Base-by-base conservation (phyloP, 1,140 invertebrate species). In the Ylistrum balloti region DNA sequence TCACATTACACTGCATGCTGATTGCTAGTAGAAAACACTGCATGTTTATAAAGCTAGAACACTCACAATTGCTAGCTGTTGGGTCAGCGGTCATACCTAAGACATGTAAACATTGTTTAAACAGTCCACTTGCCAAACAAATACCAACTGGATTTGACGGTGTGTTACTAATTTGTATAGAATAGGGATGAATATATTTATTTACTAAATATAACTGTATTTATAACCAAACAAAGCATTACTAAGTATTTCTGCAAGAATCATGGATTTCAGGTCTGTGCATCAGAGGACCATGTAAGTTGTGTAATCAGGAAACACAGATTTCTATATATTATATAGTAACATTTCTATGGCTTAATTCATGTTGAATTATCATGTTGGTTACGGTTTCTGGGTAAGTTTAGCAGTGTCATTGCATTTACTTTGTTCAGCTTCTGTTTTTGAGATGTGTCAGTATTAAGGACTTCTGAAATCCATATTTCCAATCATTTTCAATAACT, bases 81-180 rank as follows among this genome's bases (percentile, higher is more conserved):
- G 22, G 0, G n/a, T 74, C 56, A 17, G 22, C 56, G 9, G 56
- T 74, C 56, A 28, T n/a, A 74, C 17, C 3, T 1, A 48, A 48
- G 11, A 17, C 45, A 22, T 20, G 45, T 48, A 48, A 20, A 48
- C 45, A 22, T 17, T 48, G 45, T 48, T 10, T 48, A 48, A 48
- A 74, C 56, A 28, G 56, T 74, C 56, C 56, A 74, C 56, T 5
- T 74, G 56, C 56, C 56, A 74, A 74, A 74, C 56, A 74, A 74
- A 74, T n/a, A 28, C 56, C 22, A 9, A 74, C 56, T n/a, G 7
- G 56, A 74, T n/a, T 74, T 28, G 56, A 28, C 9, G 15, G 7
- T 74, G 22, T 74, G 56, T 74, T 74, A 74, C 56, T 74, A 74
- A 74, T 74, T 28, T 74, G 17, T 74, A 74, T 74, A 17, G 28